A percentile compares a stretch with the other conserved stretches of the same genome.
These are phyloP conservation scores for Petrocephalus microphthalmus DNA, from an alignment of 2,113 vertebrate genomes.

Conservation along the genomic window DNA sequence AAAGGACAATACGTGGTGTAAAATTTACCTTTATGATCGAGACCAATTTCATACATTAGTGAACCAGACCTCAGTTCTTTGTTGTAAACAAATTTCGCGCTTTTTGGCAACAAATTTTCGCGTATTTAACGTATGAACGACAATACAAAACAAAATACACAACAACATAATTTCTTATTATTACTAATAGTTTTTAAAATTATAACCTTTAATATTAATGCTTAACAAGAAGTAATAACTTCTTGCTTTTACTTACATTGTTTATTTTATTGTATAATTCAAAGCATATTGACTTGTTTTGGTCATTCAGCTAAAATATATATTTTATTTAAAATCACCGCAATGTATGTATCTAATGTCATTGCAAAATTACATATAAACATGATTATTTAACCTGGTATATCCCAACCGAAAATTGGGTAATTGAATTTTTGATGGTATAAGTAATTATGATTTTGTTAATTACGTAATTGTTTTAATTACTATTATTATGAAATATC, in stretches of 20 bases:
- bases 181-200: constrained; percentile 15
- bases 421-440: background rate
- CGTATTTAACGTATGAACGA: background rate
- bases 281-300: background rate
- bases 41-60: background rate
- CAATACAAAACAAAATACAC: background rate
- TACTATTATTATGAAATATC: background rate
- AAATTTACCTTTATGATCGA: background rate
- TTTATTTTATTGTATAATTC: background rate
- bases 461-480: background rate
- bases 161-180: background rate
- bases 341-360: background rate
- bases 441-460: background rate
- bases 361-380: background rate
- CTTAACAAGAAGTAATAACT: background rate
- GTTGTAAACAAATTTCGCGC: background rate
- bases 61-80: background rate
- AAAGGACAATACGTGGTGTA: background rate
- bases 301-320: background rate
- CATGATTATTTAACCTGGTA: background rate
- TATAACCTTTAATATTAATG: background rate
- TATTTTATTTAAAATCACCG: background rate
- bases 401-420: background rate
- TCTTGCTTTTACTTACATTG: background rate
- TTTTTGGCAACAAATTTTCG: background rate